A percentile compares a stretch with the other conserved stretches of the same genome.
Conservation (phyloP, 1,140 invertebrate species). For the Drosophila navojoa region DNA sequence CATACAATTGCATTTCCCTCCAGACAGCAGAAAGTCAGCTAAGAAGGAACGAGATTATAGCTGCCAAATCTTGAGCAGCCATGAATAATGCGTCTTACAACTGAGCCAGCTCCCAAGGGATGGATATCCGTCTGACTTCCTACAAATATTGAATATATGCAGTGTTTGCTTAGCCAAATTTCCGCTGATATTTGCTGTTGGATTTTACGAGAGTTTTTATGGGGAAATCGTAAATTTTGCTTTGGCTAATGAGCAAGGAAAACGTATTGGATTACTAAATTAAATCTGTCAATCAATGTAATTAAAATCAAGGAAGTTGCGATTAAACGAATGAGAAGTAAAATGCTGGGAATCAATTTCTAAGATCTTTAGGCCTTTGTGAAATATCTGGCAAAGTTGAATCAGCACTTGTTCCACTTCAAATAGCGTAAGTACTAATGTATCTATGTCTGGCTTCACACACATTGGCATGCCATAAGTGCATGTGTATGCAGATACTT, state of each 20-base stretch:
- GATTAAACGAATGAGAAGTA: neutral
- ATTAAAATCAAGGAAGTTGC: neutral
- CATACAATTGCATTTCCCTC: constrained; percentile 60
- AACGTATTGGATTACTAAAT: neutral
- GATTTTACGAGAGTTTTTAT: constrained; percentile 46
- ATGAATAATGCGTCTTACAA: constrained; percentile 53
- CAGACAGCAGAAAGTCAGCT: constrained; percentile 7
- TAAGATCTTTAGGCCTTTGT: too few relatives aligned
- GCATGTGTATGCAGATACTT: constrained; percentile 3
- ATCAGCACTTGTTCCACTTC: constrained; percentile 29
- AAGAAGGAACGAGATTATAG: constrained; percentile 41
- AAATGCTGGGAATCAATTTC: too few relatives aligned
- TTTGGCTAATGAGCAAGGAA: constrained; percentile 38
- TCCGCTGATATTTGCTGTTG: constrained; percentile 50
- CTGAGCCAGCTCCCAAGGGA: constrained; percentile 24
- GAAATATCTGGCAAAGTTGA: too few relatives aligned
- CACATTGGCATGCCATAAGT: neutral
- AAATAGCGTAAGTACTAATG: constrained; percentile 3
- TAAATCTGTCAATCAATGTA: constrained; percentile 39
- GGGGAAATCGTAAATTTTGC: constrained; percentile 11
- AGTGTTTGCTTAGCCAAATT: constrained; percentile 26
- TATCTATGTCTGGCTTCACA: constrained; percentile 18
- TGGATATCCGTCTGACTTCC: constrained; percentile 4
- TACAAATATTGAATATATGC: neutral
- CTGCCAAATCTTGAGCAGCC: constrained; percentile 52